Base-by-base conservation (phyloP, 2,113 vertebrate species). In the Propithecus coquereli region DNA sequence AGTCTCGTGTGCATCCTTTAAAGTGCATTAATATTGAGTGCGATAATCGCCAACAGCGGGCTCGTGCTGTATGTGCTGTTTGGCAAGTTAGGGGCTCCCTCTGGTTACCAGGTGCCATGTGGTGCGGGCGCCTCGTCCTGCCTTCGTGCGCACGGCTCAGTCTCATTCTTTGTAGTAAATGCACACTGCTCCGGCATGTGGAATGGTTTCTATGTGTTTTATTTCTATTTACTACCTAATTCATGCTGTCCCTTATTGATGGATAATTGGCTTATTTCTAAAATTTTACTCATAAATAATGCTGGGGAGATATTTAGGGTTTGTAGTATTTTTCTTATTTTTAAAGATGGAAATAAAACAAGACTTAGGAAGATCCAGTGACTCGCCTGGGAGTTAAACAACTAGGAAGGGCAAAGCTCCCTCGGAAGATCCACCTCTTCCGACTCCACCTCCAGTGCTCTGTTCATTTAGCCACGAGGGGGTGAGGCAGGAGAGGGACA, bases 221-320 rank as follows among this genome's bases (percentile, higher is more conserved):
- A 43, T 54, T 95, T 82, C 47, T 68, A 77, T 61, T 94, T 94
- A 63, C 45, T 43, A 12, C 1, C 50, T 74, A 61, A 52, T 71
- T 63, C 11, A 47, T 23, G 12, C 20, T 25, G 20, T 40, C 32
- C 47, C 34, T 25, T 68, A 45, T 32, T 47, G 74, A 27, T 89
- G 37, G 16, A 27, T 81, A 63, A 40, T 37, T n/a, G 79, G 43
- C 45, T 91, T 94, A 70, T 74, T 91, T 94, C 74, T 90, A 95
- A 95, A 82, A 79, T 45, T 74, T 87, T 9, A 79, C 80, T 63
- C 80, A 37, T 57, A 77, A 89, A 65, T 81, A 45, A 80, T 84
- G 22, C 47, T 63, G 27, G 16, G 34, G 81, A 90, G 30, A 34
- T 79, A 79, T 40, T 95, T 87, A 54, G 27, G 37, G 66, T 6